phyloP scores from a whole-genome alignment of 2,113 vertebrate genomes.

The Cephalopterus ornatus region DNA sequence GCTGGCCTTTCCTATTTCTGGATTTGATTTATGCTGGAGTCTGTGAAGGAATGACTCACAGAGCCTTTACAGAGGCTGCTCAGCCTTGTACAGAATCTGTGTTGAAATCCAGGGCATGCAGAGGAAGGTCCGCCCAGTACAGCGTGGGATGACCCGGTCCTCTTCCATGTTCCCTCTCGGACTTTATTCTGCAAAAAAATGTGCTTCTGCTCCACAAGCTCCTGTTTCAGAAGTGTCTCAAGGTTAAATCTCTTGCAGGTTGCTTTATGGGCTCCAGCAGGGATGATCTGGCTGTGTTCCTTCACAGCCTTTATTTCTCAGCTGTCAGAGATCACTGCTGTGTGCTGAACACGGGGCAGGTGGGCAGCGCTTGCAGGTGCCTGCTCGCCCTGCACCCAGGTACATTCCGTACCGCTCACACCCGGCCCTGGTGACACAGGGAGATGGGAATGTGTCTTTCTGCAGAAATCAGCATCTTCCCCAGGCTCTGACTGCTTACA shows the following conservation, averaged over 20 bases:
- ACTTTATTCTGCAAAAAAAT: background rate
- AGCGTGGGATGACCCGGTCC: background rate
- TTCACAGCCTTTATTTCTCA: background rate
- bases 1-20: slow-evolving; percentile 49
- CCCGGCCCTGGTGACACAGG: background rate
- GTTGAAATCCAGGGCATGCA: background rate
- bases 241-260: background rate
- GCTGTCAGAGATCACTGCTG: too few relatives aligned
- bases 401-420: background rate
- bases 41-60: background rate
- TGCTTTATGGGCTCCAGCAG: background rate
- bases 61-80: background rate
- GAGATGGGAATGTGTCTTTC: background rate
- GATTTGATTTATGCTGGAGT: slow-evolving; percentile 39
- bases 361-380: background rate
- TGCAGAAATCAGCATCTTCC: background rate
- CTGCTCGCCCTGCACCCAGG: background rate
- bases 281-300: background rate
- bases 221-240: background rate
- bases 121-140: background rate
- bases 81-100: background rate
- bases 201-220: background rate
- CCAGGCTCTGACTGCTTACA: background rate
- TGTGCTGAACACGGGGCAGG: accelerated
- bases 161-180: background rate